Evolutionary conservation across 2,888 invertebrate species (phyloP), one percentile per base, ranked within the genome.

Genomic region (Hymenopus coronatus): DNA sequence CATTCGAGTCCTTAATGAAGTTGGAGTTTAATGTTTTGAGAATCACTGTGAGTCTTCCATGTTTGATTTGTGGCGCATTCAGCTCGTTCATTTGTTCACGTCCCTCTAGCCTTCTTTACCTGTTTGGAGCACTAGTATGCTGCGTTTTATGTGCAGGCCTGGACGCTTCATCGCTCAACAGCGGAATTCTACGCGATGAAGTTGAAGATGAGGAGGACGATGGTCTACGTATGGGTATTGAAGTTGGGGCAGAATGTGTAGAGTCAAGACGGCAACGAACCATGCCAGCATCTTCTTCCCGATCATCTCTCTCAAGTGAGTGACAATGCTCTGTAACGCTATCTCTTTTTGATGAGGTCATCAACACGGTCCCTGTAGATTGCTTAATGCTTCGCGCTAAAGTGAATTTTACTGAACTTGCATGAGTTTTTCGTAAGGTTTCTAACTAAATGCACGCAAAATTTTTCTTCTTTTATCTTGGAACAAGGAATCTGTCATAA

Each of bases 161-260:
- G 30, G 28, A 87, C 25, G 40, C 82, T n/a, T 87, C 86, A 20
- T 70, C 87, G 27, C 25, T 82, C 28, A 40, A 20, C 27, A 82
- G 54, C 33, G 87, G n/a, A 12, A 40, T 87, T 25, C 82, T 81
- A 25, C 86, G 30, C 28, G 86, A 86, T 15, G 86, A 86, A 54
- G 85, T 27, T 12, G 85, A 85, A n/a, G 85, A 85, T 12, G 87
- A 87, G 27, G 82, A 30, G 12, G 82, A 87, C 83, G 28, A 86
- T 14, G 83, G 25, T 20, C 94, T 95, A 40, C 94, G 95, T 92
- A 93, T 94, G 90, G 95, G 95, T 91, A 95, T 96, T 91, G 96
- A 96, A 93, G 93, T 95, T 90, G 96, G 95, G 85, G 94, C 95
- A 7, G 96, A 96, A 92, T 96, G 96, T 92, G 91, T 94, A 85